Percentiles rank a stretch among this genome's conserved stretches.
Conservation (phyloP, 2,888 invertebrate genomes). For the Drosophila cracens region DNA sequence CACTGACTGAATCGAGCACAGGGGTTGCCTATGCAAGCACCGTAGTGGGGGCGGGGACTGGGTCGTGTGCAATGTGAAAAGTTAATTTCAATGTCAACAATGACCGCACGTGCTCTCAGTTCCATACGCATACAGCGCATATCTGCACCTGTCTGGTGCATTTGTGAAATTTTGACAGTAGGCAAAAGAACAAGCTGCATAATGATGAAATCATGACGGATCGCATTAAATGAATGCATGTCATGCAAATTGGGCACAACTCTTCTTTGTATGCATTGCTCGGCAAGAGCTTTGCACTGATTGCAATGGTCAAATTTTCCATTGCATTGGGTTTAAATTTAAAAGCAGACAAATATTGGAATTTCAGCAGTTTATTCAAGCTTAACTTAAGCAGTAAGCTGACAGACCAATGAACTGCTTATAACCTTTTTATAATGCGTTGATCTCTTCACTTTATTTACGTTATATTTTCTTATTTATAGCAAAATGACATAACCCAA, state of each 20-base stretch:
- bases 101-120: conserved; percentile 26
- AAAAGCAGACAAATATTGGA: neutral
- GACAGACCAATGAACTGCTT: neutral
- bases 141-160: conserved; percentile 13
- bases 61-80: neutral
- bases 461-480: neutral
- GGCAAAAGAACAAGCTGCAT: conserved; percentile 42
- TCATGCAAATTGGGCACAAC: conserved; percentile 18
- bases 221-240: conserved; percentile 20
- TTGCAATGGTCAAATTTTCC: neutral
- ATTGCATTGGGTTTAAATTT: neutral
- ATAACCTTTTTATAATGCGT: neutral
- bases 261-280: neutral
- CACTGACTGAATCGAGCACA: neutral
- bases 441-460: neutral
- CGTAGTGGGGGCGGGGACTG: neutral
- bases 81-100: conserved; percentile 34
- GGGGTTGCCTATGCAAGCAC: neutral
- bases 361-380: neutral
- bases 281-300: neutral
- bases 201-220: conserved; percentile 45
- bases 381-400: neutral
- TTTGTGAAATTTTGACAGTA: conserved; percentile 31
- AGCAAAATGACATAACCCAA: neutral
- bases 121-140: neutral